phyloP scores from a whole-genome alignment of 1,140 invertebrate genomes.

The Diachasma alloeum region DNA sequence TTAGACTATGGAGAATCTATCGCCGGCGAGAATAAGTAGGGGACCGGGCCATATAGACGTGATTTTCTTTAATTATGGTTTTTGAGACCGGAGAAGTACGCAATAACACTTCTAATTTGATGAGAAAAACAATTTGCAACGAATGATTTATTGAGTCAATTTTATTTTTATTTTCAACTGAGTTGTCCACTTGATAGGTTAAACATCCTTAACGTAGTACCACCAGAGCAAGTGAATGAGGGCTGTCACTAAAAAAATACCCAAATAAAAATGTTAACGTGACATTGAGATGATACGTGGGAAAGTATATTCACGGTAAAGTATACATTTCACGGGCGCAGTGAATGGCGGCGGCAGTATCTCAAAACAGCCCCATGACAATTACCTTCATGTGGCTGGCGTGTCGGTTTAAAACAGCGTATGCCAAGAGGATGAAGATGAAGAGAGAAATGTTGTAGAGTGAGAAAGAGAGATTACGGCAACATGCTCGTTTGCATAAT shows the following conservation, averaged over 20 bases:
- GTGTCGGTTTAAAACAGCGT: slow-evolving; percentile 10
- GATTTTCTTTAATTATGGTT: too few relatives aligned
- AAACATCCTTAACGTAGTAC: too few relatives aligned
- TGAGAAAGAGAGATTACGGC: slow-evolving; percentile 22
- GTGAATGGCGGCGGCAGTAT: not conserved
- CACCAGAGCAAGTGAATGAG: not conserved
- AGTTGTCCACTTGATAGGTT: too few relatives aligned
- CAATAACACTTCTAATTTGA: too few relatives aligned
- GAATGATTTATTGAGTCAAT: too few relatives aligned
- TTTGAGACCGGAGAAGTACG: too few relatives aligned
- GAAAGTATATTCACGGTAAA: slow-evolving; percentile 6
- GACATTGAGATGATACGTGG: slow-evolving; percentile 8
- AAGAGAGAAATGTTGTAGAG: slow-evolving; percentile 11
- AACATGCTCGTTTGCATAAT: slow-evolving; percentile 23
- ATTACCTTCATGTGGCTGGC: slow-evolving; percentile 14
- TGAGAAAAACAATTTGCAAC: too few relatives aligned
- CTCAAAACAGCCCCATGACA: slow-evolving; percentile 3
- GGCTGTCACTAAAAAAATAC: not conserved
- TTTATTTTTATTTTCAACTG: too few relatives aligned
- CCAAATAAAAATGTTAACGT: not conserved
- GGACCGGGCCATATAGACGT: too few relatives aligned
- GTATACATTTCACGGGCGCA: not conserved
- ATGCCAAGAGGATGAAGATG: not conserved
- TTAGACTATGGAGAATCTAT: too few relatives aligned
- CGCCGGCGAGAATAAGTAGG: too few relatives aligned